Conservation (phyloP, 2,888 invertebrate genomes). For the Operophtera brumata region DNA sequence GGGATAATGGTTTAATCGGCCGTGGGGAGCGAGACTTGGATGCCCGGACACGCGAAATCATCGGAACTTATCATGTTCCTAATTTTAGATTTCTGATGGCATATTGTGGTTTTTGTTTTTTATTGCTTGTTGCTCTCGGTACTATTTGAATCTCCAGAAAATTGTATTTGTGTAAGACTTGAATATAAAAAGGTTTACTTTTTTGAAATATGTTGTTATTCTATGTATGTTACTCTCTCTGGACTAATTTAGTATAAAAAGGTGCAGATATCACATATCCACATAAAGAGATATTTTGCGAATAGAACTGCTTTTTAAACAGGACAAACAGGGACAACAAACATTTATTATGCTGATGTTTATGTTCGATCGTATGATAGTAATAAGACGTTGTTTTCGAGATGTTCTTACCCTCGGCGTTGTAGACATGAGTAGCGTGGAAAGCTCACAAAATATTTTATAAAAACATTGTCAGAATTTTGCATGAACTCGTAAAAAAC, state of each 20-base stretch:
- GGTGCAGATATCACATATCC: neutral
- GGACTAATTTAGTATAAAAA: neutral
- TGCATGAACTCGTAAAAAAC: conserved; percentile 28
- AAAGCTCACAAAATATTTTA: conserved; percentile 19
- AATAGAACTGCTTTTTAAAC: neutral
- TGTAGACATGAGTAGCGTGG: neutral
- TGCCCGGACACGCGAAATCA: neutral
- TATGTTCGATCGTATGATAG: conserved; percentile 9
- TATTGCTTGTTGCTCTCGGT: too few relatives aligned
- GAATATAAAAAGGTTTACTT: too few relatives aligned
- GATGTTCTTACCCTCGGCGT: neutral
- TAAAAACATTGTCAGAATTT: conserved; percentile 24
- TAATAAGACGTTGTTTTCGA: conserved; percentile 5
- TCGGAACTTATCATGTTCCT: conserved; percentile 1
- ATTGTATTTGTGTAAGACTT: too few relatives aligned
- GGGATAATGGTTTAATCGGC: conserved; percentile 16
- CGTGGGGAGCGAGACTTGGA: conserved; percentile 7
- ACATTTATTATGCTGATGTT: conserved; percentile 12
- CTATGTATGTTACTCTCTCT: too few relatives aligned
- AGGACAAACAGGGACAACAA: conserved; percentile 1
- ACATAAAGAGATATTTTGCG: neutral
- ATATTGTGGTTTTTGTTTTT: neutral
- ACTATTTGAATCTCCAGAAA: too few relatives aligned
- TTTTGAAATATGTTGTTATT: too few relatives aligned
- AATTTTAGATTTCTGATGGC: neutral